These are phyloP conservation scores for Axinella damicornis DNA, from an alignment of 37 sponge, comb jelly and placozoan genomes.

Conservation along the genomic window DNA sequence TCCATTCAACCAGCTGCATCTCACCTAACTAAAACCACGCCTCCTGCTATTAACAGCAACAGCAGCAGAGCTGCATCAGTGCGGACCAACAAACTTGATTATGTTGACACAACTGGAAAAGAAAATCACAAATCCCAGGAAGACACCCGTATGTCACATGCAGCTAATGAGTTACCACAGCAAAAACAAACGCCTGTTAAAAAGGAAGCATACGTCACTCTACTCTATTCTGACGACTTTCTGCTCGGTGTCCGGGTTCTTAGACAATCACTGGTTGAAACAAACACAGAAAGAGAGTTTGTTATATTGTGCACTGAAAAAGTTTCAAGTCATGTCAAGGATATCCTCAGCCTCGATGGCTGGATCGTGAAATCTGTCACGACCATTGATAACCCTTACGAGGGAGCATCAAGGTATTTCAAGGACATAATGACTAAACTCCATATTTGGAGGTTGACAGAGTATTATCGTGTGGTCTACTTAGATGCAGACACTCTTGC, in stretches of 20 bases:
- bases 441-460: conserved; percentile 25
- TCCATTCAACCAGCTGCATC: no score
- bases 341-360: conserved; percentile 20
- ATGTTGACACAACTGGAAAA: no score
- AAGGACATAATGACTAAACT: no score
- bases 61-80: no score
- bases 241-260: conserved; percentile 33
- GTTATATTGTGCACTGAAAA: conserved; percentile 8
- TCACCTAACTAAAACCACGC: no score
- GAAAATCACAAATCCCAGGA: no score
- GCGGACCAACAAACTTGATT: no score
- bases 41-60: no score
- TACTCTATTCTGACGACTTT: conserved; percentile 21
- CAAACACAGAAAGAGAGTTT: conserved; percentile 20
- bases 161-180: no score
- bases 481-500: conserved; percentile 41
- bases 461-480: conserved; percentile 21
- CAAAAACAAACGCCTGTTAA: no score
- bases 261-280: conserved; percentile 33
- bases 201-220: conserved; percentile 22
- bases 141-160: no score
- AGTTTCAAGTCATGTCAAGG: conserved; percentile 1
- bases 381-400: no score
- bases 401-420: neutral
- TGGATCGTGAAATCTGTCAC: conserved; percentile 8